These are phyloP conservation scores for Exephanes ischioxanthus DNA, from an alignment of 2,888 invertebrate species.

Conservation along the genomic window DNA sequence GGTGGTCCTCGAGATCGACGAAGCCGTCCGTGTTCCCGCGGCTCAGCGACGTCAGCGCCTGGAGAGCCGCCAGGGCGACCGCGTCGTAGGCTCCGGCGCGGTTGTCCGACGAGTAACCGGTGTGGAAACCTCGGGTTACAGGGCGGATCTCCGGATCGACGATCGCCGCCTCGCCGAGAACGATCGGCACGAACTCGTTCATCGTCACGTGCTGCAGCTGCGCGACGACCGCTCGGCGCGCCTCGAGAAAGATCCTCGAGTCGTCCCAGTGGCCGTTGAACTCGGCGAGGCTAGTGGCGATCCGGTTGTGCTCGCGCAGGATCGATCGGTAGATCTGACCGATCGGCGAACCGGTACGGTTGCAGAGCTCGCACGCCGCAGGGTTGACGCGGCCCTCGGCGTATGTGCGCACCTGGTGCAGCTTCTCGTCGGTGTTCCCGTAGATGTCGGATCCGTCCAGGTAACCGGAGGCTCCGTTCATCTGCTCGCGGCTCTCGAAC, in stretches of 20 bases:
- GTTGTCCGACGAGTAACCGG: constrained; percentile 93
- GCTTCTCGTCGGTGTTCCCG: constrained; percentile 90
- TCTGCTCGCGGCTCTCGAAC: constrained; percentile 90
- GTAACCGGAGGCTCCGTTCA: constrained; percentile 94
- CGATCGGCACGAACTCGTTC: constrained; percentile 92
- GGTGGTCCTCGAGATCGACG: constrained; percentile 86
- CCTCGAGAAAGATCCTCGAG: constrained; percentile 91
- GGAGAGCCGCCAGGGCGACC: constrained; percentile 91
- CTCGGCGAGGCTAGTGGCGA: constrained; percentile 89
- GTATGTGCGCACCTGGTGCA: constrained; percentile 90
- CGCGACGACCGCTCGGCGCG: constrained; percentile 91
- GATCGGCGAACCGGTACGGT: constrained; percentile 87
- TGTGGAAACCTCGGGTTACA: constrained; percentile 90
- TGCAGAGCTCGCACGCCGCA: constrained; percentile 88
- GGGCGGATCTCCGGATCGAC: constrained; percentile 88
- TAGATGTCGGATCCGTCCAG: constrained; percentile 94
- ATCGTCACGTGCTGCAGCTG: constrained; percentile 94
- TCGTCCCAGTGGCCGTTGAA: constrained; percentile 93
- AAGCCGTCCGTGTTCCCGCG: constrained; percentile 87
- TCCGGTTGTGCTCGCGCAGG: constrained; percentile 92
- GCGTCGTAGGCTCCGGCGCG: constrained; percentile 92
- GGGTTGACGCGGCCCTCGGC: constrained; percentile 90
- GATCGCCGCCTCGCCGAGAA: constrained; percentile 90
- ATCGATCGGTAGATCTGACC: constrained; percentile 91
- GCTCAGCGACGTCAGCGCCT: constrained; percentile 91